Percentiles rank a stretch among this genome's conserved stretches.
These are phyloP conservation scores for Lophochroa leadbeateri DNA, from an alignment of 2,113 vertebrate genomes.

Conservation along the genomic window DNA sequence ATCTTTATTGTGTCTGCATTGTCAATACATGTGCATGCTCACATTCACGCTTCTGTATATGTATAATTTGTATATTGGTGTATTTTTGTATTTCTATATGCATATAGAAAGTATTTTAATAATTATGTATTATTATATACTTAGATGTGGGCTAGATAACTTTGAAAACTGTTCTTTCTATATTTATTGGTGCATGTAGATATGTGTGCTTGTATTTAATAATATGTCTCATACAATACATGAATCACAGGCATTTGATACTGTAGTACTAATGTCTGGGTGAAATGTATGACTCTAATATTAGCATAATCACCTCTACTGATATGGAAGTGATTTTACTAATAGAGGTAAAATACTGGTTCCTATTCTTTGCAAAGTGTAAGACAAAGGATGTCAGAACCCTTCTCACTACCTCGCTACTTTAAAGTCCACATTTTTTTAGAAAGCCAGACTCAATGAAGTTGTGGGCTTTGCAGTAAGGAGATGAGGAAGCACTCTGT, in stretches of 20 bases:
- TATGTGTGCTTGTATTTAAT: not conserved
- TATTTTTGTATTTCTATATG: not conserved
- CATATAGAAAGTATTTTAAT: not conserved
- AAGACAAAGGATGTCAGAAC: not conserved
- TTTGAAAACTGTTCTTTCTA: not conserved
- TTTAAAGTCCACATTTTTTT: not conserved
- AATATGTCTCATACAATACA: accelerated
- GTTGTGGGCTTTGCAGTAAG: not conserved
- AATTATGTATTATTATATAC: not conserved
- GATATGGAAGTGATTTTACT: not conserved
- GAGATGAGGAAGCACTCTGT: not conserved
- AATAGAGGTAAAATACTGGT: not conserved
- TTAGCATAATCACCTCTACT: not conserved
- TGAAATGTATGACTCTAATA: not conserved
- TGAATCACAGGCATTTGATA: not conserved
- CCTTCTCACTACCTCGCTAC: not conserved
- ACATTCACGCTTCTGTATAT: not conserved
- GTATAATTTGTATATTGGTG: not conserved
- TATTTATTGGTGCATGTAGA: not conserved
- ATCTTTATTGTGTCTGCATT: not conserved
- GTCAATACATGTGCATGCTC: not conserved
- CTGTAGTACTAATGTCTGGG: not conserved
- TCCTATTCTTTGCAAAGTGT: not conserved
- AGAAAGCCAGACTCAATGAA: not conserved
- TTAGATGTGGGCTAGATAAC: not conserved